Conservation (phyloP, 2,113 vertebrate species). For the Triplophysa siluroides region DNA sequence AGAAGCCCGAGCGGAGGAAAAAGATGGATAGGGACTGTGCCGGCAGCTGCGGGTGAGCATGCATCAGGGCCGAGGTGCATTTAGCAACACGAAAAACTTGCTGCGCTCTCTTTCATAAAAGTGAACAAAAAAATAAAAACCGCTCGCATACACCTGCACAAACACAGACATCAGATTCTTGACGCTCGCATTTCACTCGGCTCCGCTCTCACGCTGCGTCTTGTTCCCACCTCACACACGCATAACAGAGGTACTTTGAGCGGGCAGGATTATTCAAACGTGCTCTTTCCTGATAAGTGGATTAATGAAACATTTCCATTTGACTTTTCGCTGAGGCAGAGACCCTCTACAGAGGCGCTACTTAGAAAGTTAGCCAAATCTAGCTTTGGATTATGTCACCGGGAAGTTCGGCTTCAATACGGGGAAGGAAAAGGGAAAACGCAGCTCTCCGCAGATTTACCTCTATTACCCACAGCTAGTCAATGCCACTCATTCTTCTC, state of each 20-base stretch:
- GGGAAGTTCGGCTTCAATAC: conserved; percentile 65
- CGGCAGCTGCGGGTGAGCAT: background rate
- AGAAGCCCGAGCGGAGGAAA: background rate
- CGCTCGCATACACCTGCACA: background rate
- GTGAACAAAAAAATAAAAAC: conserved; percentile 1
- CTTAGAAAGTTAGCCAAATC: conserved; percentile 79
- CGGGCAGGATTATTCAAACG: conserved; percentile 76
- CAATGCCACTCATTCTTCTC: conserved; percentile 26
- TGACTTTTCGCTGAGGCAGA: conserved; percentile 74
- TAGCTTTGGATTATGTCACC: conserved; percentile 74
- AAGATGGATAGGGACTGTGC: conserved; percentile 22
- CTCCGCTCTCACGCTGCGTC: conserved; percentile 26
- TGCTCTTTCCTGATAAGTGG: conserved; percentile 80
- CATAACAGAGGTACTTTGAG: conserved; percentile 74
- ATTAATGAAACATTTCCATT: conserved; percentile 77
- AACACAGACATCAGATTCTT: conserved; percentile 43
- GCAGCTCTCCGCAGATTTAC: conserved; percentile 48
- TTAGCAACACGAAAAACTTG: background rate
- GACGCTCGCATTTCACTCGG: conserved; percentile 11
- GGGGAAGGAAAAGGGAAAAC: conserved; percentile 9
- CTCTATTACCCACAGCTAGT: conserved; percentile 34
- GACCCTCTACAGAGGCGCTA: conserved; percentile 73
- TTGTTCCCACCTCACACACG: conserved; percentile 36
- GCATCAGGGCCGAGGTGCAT: background rate
- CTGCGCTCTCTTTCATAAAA: background rate